phyloP scores from a whole-genome alignment of 2,888 invertebrate species.

The Ptychoptera albimana region DNA sequence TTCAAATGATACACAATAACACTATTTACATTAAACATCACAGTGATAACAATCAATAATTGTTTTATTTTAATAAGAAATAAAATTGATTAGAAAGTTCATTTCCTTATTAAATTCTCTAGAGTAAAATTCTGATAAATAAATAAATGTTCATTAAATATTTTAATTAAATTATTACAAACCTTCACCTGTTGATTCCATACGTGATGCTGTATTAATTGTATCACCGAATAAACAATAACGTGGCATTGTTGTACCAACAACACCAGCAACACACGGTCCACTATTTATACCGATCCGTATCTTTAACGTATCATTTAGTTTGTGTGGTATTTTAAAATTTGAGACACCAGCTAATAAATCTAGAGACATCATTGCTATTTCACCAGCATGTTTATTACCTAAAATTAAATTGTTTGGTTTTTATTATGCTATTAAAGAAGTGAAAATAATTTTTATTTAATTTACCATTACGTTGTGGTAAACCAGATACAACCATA shows the following conservation, averaged over 20 bases:
- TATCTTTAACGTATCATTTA: constrained; percentile 33
- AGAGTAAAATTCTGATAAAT: no score
- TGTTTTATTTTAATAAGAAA: no score
- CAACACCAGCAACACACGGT: constrained; percentile 46
- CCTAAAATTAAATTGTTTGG: constrained; percentile 21
- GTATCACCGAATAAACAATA: constrained; percentile 44
- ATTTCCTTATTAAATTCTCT: no score
- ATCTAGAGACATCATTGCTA: constrained; percentile 43
- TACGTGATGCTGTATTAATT: constrained; percentile 46
- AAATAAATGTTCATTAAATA: no score
- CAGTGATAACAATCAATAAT: no score
- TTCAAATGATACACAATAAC: no score
- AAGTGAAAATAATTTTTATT: no score
- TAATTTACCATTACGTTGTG: constrained; percentile 38
- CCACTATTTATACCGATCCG: constrained; percentile 47
- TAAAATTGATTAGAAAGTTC: no score
- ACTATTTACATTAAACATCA: no score
- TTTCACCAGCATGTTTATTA: constrained; percentile 40
- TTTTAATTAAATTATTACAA: background rate
- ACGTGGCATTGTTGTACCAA: constrained; percentile 43
- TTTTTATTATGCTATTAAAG: background rate
- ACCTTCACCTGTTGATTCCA: constrained; percentile 44
- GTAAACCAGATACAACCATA: constrained; percentile 43
- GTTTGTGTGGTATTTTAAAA: constrained; percentile 38
- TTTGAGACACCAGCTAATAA: constrained; percentile 35